phyloP scores from a whole-genome alignment of 1,140 invertebrate species.

The Lordiphosa clarofinis region DNA sequence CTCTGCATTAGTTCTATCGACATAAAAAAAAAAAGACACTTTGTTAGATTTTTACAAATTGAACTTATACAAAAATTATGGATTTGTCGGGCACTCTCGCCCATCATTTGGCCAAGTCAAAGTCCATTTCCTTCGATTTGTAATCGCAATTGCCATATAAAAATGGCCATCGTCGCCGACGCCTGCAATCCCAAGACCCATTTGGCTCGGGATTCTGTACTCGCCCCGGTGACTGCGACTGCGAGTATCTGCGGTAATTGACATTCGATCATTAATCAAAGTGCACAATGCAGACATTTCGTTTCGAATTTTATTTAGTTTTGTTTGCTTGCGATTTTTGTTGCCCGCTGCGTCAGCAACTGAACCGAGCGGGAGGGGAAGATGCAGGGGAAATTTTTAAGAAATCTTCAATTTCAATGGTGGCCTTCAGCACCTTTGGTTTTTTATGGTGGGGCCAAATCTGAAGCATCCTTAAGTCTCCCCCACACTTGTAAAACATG shows the following conservation, averaged over 20 bases:
- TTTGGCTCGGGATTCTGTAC: too few species aligned
- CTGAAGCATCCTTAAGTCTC: not conserved
- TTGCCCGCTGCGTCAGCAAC: conserved; percentile 1
- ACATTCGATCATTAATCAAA: conserved; percentile 79
- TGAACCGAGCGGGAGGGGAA: too few species aligned
- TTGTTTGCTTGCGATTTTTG: conserved; percentile 21
- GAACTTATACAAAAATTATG: too few species aligned
- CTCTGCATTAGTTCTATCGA: too few species aligned
- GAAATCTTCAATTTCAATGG: conserved; percentile 13
- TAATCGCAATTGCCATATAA: conserved; percentile 1
- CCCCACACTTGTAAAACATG: not conserved
- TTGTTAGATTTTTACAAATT: too few species aligned
- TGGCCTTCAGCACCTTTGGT: conserved; percentile 58
- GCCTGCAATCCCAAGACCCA: conserved; percentile 4
- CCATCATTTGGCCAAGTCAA: too few species aligned
- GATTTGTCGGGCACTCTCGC: too few species aligned
- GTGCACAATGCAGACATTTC: conserved; percentile 76
- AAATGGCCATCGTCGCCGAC: conserved; percentile 4
- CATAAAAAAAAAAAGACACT: too few species aligned
- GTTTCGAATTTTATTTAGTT: conserved; percentile 64
- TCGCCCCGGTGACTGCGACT: not conserved
- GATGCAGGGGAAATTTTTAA: conserved; percentile 11
- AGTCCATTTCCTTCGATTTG: too few species aligned
- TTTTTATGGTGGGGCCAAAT: not conserved
- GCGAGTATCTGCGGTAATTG: conserved; percentile 67